Evolutionary conservation across 2,888 invertebrate species (phyloP).

Genomic region (Nezara viridula): DNA sequence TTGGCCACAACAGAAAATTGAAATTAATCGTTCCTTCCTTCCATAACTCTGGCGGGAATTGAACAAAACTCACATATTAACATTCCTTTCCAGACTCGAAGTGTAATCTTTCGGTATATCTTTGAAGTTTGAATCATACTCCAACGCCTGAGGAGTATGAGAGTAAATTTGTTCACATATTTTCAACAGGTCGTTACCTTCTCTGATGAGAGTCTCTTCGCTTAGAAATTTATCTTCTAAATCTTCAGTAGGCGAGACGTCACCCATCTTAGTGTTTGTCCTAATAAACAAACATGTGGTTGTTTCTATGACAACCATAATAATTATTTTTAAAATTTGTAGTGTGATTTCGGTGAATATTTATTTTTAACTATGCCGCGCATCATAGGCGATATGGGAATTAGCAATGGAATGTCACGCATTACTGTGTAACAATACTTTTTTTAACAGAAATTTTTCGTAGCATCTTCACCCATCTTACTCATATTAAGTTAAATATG

Average conservation of each 20-base stretch:
- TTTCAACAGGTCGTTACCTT: constrained; percentile 6
- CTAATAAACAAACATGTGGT: not conserved
- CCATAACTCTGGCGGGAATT: not conserved
- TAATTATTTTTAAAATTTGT: not conserved
- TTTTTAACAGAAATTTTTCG: no score
- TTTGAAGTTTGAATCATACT: not conserved
- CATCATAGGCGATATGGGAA: no score
- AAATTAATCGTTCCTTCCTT: not conserved
- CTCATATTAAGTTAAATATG: no score
- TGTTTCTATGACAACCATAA: not conserved
- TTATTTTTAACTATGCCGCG: no score
- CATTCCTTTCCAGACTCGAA: not conserved
- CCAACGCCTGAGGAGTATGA: not conserved
- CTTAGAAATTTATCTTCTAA: not conserved
- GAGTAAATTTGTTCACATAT: constrained; percentile 1
- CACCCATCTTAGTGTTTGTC: not conserved
- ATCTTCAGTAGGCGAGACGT: not conserved
- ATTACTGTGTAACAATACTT: no score
- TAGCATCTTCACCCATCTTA: no score
- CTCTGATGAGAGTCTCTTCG: not conserved
- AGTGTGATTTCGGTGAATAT: no score
- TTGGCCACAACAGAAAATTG: no score
- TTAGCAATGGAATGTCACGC: no score
- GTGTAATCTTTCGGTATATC: not conserved
- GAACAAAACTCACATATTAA: constrained; percentile 9